These are phyloP conservation scores for Dastarcus helophoroides DNA, from an alignment of 2,888 invertebrate genomes.

Conservation along the genomic window DNA sequence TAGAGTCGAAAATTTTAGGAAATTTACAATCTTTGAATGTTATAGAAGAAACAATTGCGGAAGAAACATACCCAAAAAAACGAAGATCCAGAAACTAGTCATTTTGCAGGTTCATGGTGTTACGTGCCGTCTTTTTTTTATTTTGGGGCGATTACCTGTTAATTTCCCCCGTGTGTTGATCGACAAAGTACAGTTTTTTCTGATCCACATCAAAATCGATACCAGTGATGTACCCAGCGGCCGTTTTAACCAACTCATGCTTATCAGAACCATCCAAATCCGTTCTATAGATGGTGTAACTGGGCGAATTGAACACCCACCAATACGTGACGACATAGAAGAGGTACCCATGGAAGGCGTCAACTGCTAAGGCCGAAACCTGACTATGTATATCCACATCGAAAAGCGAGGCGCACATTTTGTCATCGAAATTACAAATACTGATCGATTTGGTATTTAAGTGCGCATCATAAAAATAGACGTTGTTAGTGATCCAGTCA, in stretches of 20 bases:
- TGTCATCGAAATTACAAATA: constrained; percentile 29
- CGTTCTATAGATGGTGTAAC: constrained; percentile 42
- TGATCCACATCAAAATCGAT: constrained; percentile 42
- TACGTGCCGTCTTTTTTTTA: too few species aligned
- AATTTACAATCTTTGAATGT: too few species aligned
- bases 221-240: constrained; percentile 33
- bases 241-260: constrained; percentile 34
- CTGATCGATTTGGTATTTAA: constrained; percentile 25
- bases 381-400: constrained; percentile 39
- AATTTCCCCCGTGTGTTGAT: constrained; percentile 44
- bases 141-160: too few species aligned
- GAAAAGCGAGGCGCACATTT: constrained; percentile 35
- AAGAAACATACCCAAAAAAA: too few species aligned
- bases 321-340: constrained; percentile 45
- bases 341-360: constrained; percentile 46
- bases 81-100: too few species aligned
- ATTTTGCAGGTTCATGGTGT: too few species aligned
- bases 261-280: constrained; percentile 42
- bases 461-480: constrained; percentile 48
- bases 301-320: constrained; percentile 35
- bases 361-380: constrained; percentile 51
- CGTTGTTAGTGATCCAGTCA: constrained; percentile 64
- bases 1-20: too few species aligned
- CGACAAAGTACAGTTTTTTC: constrained; percentile 63
- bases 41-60: too few species aligned